Base-by-base conservation (phyloP, 2,797 vertebrate species). In the Aulostomus chinensis region DNA sequence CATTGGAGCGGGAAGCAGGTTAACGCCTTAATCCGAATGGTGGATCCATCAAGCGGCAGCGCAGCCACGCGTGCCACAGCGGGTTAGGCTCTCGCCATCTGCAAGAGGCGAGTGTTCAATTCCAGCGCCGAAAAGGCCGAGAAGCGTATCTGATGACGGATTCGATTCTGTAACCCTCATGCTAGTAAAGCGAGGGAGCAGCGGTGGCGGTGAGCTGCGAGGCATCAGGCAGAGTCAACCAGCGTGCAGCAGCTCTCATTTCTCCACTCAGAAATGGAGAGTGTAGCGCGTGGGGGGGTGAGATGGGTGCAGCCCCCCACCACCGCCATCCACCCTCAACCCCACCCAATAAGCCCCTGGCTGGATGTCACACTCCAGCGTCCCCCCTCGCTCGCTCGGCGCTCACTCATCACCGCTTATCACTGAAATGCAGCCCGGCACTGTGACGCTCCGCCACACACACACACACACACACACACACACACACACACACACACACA, bases 401-500 rank as follows among this genome's bases (percentile, higher is more conserved):
- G 9, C 70, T 78, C 74, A 68, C 62, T 81, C 81, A 84, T 84
- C 78, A 81, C 48, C 5, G 68, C 80, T 86, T 86, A 86, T 86
- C 84, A 59, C 69, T 58, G 62, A 78, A 79, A 76, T 75, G 70
- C 84, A 86, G 79, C 76, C 67, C 60, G 1, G 58, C 46, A 5
- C 68, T 59, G 72, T 64, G 40, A 10, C n/a, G n/a, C n/a, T n/a
- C n/a, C n/a, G n/a, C n/a, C n/a, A n/a, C n/a, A n/a, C n/a, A n/a
- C n/a, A n/a, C n/a, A n/a, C n/a, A n/a, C n/a, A n/a, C n/a, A n/a
- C n/a, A n/a, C n/a, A n/a, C n/a, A n/a, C n/a, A n/a, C n/a, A n/a
- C n/a, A n/a, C n/a, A n/a, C n/a, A n/a, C n/a, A n/a, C n/a, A n/a
- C n/a, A n/a, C n/a, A n/a, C n/a, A n/a, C n/a, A n/a, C n/a, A n/a